Percentiles rank a stretch among this genome's conserved stretches.
phyloP scores from a whole-genome alignment of 2,888 invertebrate genomes.

The Torymus tubicola region DNA sequence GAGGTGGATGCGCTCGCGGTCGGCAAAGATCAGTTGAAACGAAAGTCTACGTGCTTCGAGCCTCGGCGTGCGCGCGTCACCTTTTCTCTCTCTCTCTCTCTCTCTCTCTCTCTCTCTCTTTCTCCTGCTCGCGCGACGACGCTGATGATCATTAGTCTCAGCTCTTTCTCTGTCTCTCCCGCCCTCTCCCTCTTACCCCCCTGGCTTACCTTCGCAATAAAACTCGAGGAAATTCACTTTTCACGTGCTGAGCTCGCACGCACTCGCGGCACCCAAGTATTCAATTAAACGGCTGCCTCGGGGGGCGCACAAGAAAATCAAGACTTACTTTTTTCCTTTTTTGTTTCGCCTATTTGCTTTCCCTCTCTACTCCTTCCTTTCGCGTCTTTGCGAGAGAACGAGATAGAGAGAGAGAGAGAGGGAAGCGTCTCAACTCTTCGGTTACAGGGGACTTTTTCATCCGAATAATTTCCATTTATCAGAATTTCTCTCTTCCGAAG shows the following conservation, averaged over 20 bases:
- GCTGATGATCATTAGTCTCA: slow-evolving; percentile 57
- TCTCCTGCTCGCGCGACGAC: slow-evolving; percentile 46
- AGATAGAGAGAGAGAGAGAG: too few relatives aligned
- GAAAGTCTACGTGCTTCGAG: slow-evolving; percentile 56
- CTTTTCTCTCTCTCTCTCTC: slow-evolving; percentile 63
- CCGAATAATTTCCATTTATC: slow-evolving; percentile 48
- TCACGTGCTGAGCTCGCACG: slow-evolving; percentile 43
- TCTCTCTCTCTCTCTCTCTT: slow-evolving; percentile 61
- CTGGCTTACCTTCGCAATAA: slow-evolving; percentile 40
- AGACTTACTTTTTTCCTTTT: slow-evolving; percentile 19
- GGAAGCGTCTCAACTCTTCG: not conserved
- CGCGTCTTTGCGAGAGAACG: not conserved
- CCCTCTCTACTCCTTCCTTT: not conserved
- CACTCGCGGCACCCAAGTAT: slow-evolving; percentile 36
- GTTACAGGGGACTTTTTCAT: not conserved
- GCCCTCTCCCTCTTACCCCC: not conserved
- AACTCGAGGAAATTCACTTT: slow-evolving; percentile 53
- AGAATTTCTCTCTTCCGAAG: slow-evolving; percentile 35
- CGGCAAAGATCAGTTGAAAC: slow-evolving; percentile 65
- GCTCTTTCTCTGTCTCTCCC: slow-evolving; percentile 19
- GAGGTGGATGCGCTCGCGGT: slow-evolving; percentile 61
- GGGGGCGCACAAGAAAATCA: slow-evolving; percentile 32
- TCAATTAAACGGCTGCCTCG: slow-evolving; percentile 48
- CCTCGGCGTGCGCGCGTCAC: slow-evolving; percentile 60
- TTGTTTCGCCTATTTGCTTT: not conserved